phyloP scores from a whole-genome alignment of 2,888 invertebrate genomes.

The Drosophila nigritarsus region DNA sequence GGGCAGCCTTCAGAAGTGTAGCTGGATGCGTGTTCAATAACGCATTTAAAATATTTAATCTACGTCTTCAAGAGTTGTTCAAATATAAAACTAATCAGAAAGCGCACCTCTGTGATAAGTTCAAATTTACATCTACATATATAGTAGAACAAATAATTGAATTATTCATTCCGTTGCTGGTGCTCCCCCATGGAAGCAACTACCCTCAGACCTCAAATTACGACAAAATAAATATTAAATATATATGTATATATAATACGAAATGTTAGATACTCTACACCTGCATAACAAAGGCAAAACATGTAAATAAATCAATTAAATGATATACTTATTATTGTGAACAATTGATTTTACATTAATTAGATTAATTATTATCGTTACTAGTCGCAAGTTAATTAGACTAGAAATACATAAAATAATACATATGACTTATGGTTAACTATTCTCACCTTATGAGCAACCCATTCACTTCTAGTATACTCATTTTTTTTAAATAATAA shows the following conservation, averaged over 20 bases:
- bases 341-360: background rate
- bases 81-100: background rate
- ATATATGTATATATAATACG: background rate
- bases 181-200: background rate
- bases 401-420: no score
- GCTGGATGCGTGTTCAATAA: background rate
- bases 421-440: background rate
- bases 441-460: background rate
- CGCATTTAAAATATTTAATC: background rate
- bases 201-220: background rate
- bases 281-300: background rate
- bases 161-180: background rate
- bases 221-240: background rate
- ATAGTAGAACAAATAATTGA: background rate
- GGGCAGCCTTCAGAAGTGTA: background rate
- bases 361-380: background rate
- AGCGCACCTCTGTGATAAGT: no score
- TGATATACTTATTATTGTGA: background rate
- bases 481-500: background rate
- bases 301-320: background rate
- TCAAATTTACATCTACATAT: background rate
- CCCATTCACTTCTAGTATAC: background rate
- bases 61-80: no score
- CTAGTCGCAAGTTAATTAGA: background rate
- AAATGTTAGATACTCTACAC: background rate